Evolutionary conservation across 2,113 vertebrate genomes (phyloP), one percentile per base, ranked within the genome.

Genomic region (Cyrtonyx montezumae): DNA sequence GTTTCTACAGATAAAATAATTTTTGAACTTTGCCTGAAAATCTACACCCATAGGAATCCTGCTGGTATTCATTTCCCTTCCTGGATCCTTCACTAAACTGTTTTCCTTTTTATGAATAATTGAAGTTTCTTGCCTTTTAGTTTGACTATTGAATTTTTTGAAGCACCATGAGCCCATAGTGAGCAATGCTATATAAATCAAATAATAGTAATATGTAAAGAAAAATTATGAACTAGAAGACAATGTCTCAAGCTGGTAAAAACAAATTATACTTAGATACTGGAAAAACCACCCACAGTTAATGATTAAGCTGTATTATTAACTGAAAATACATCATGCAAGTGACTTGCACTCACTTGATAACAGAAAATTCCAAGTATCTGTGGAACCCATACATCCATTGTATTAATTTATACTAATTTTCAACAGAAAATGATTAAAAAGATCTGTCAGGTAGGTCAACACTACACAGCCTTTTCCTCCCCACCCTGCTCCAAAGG

Each of bases 141-240:
- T 48, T 76, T 91, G 23, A 88, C 45, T 55, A 22, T 61, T 79
- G 67, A 91, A 69, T 93, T 87, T 94, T 73, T 78, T 90, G 79
- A 80, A 90, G n/a, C 13, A 71, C 23, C 46, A 58, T 6, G 36
- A 80, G 16, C 19, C 75, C 80, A 51, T 6, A 56, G n/a, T 28
- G 56, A 92, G 17, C 26, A 80, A 16, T 45, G 65, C 3, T 83
- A 28, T 68, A 91, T 71, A 91, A 90, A 91, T 92, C 51, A 92
- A 96, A 68, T 49, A 95, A 86, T 79, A 94, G 95, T 87, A 96
- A 91, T 88, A 95, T 59, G 77, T 76, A 90, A 96, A 95, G 79
- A 74, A 95, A 94, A 93, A 74, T 80, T 83, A 92, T 45, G 83
- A 92, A 84, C 18, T 43, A 78, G 55, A 94, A 90, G 46, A 81